Percentiles rank a stretch among this genome's conserved stretches.
Evolutionary conservation across 2,888 invertebrate species (phyloP).

Genomic region (Eucera pruinosa): DNA sequence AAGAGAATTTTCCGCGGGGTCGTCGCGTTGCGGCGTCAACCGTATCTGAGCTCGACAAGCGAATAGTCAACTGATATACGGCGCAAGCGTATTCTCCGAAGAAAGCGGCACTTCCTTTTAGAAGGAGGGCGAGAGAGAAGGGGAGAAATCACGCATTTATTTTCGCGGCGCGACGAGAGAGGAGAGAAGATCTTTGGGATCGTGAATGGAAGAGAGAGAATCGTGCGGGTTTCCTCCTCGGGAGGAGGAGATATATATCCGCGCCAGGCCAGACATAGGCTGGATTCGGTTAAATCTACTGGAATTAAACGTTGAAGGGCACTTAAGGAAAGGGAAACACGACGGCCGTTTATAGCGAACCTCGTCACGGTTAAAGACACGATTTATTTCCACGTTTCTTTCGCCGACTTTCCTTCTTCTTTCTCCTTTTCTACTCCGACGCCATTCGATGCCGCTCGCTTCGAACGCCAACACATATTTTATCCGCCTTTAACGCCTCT

Average conservation of each 20-base stretch:
- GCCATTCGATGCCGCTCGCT: no score
- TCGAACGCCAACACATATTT: no score
- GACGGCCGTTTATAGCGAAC: slow-evolving; percentile 45
- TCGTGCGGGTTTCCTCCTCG: slow-evolving; percentile 37
- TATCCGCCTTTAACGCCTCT: no score
- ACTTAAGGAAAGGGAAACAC: slow-evolving; percentile 54
- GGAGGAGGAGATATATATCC: slow-evolving; percentile 61
- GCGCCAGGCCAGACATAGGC: slow-evolving; percentile 58
- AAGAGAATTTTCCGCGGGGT: slow-evolving; percentile 63
- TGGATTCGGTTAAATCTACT: slow-evolving; percentile 71
- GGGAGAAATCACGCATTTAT: slow-evolving; percentile 69
- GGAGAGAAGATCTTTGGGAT: slow-evolving; percentile 55
- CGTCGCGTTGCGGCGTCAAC: slow-evolving; percentile 60
- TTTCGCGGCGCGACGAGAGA: slow-evolving; percentile 56
- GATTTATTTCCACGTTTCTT: slow-evolving; percentile 29
- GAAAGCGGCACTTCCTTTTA: no score
- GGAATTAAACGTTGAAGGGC: slow-evolving; percentile 71
- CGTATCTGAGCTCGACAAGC: slow-evolving; percentile 73
- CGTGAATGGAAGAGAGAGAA: slow-evolving; percentile 52
- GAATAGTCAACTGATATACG: slow-evolving; percentile 73
- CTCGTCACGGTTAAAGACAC: slow-evolving; percentile 18
- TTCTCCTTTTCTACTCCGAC: no score
- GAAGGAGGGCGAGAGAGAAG: slow-evolving; percentile 1
- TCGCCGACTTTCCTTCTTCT: slow-evolving; percentile 4
- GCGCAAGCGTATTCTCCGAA: slow-evolving; percentile 51